Evolutionary conservation across 1,140 invertebrate species (phyloP).

Genomic region (Steinernema feltiae): DNA sequence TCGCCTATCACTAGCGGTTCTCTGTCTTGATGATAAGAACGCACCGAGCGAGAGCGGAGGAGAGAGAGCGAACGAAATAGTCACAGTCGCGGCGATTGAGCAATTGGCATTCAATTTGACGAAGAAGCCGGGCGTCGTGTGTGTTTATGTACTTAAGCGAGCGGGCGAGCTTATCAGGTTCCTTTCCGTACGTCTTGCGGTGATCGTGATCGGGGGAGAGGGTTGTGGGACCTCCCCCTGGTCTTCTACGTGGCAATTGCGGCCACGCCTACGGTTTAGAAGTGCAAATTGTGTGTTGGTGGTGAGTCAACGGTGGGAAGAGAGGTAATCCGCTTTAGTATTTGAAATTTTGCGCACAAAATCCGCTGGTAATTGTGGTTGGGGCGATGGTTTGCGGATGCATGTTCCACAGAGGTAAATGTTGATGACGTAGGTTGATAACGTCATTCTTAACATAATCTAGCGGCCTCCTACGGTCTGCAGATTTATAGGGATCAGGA

Average conservation of each 20-base stretch:
- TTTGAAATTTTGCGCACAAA: not conserved
- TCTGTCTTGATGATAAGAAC: not conserved
- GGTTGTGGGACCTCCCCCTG: not conserved
- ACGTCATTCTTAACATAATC: no score
- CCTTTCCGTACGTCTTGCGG: not conserved
- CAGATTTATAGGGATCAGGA: no score
- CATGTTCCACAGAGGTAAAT: no score
- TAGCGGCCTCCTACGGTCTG: no score
- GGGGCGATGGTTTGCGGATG: no score
- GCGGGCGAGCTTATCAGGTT: conserved; percentile 12
- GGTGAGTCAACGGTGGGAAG: no score
- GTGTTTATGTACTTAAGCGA: conserved; percentile 3
- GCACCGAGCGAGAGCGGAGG: not conserved
- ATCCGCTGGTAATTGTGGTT: not conserved
- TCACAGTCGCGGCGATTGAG: not conserved
- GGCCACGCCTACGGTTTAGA: no score
- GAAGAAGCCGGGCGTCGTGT: not conserved
- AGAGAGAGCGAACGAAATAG: no score
- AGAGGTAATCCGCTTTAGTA: not conserved
- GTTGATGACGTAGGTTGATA: no score
- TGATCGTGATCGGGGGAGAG: not conserved
- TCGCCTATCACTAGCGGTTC: not conserved
- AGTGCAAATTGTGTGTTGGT: no score
- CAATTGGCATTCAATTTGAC: not conserved
- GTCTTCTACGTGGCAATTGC: no score